A percentile compares a stretch with the other conserved stretches of the same genome.
These are phyloP conservation scores for Neopipo cinnamomea DNA, from an alignment of 2,113 vertebrate species.

Conservation along the genomic window DNA sequence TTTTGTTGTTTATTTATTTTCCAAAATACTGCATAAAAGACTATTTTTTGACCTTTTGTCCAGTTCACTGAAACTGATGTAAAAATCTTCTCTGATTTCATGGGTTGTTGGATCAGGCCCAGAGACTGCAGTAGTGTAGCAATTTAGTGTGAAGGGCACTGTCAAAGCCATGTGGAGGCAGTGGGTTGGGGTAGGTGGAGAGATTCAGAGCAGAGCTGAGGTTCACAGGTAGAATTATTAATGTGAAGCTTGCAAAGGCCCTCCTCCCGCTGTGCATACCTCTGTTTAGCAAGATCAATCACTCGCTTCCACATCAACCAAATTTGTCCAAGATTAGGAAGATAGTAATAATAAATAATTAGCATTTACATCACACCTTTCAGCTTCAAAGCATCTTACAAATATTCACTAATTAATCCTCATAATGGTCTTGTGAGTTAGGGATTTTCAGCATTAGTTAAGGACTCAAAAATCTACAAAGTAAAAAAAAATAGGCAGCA, in stretches of 20 bases:
- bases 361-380: slow-evolving; percentile 59
- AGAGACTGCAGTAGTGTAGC: neutral
- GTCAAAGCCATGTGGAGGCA: neutral
- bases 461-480: neutral
- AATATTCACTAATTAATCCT: slow-evolving; percentile 49
- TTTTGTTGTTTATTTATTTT: neutral
- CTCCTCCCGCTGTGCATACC: neutral
- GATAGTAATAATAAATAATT: slow-evolving; percentile 56
- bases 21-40: slow-evolving; percentile 8
- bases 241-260: neutral
- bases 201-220: neutral
- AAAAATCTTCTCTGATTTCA: slow-evolving; percentile 1
- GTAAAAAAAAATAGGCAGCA: neutral
- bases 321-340: slow-evolving; percentile 19
- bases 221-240: neutral
- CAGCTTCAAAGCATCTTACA: slow-evolving; percentile 50
- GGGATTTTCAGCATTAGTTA: slow-evolving; percentile 30
- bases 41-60: neutral
- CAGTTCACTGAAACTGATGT: neutral
- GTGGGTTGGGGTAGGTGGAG: neutral
- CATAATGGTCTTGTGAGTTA: slow-evolving; percentile 3
- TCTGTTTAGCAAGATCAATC: slow-evolving; percentile 42
- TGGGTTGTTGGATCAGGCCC: neutral
- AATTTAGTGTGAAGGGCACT: neutral
- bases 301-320: neutral